Conservation (phyloP, 2,888 invertebrate genomes). For the Pocota personata region DNA sequence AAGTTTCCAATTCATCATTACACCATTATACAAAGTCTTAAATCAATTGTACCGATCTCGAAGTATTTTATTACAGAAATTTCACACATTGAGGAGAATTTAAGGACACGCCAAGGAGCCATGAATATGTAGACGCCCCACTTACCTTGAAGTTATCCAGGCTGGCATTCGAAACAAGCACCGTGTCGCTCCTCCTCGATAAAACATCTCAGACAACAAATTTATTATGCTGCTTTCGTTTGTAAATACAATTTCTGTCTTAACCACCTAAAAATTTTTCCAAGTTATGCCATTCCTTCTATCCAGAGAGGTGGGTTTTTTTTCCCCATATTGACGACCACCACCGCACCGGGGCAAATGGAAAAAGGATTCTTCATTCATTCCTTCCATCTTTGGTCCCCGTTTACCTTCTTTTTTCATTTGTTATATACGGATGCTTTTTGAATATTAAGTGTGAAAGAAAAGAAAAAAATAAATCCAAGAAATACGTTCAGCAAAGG, state of each 20-base stretch:
- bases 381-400: conserved; percentile 14
- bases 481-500: neutral
- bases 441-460: conserved; percentile 66
- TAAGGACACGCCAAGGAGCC: conserved; percentile 52
- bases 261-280: conserved; percentile 35
- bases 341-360: conserved; percentile 8
- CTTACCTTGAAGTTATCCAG: neutral
- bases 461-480: conserved; percentile 23
- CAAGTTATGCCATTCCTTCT: conserved; percentile 19
- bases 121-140: conserved; percentile 29
- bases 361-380: conserved; percentile 46
- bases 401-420: conserved; percentile 36
- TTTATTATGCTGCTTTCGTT: conserved; percentile 67
- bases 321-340: conserved; percentile 21
- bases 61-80: conserved; percentile 49
- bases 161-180: conserved; percentile 4
- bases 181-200: conserved; percentile 12
- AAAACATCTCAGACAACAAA: conserved; percentile 61
- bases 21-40: conserved; percentile 41
- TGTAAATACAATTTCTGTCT: conserved; percentile 64
- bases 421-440: conserved; percentile 56
- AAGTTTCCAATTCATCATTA: conserved; percentile 41
- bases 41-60: conserved; percentile 53
- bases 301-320: neutral
- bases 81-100: conserved; percentile 52